Evolutionary conservation across 2,888 invertebrate genomes (phyloP).

Genomic region (Neria commutata): DNA sequence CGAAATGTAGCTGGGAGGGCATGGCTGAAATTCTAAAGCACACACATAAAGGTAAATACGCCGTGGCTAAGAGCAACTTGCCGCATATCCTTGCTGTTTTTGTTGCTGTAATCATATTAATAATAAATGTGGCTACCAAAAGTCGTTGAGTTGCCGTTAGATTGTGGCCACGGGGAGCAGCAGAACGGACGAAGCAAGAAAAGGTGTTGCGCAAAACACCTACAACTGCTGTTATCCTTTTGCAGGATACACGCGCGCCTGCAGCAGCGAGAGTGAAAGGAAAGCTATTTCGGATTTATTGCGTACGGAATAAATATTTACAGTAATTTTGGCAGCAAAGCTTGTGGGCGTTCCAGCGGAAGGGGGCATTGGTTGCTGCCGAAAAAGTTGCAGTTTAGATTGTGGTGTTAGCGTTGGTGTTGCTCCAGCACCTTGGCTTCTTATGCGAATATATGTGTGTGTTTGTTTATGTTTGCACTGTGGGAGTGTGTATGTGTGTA

Average conservation of each 20-base stretch:
- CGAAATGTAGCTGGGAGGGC: too few relatives aligned
- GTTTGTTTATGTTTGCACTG: background rate
- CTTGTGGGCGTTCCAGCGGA: background rate
- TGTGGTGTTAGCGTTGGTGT: background rate
- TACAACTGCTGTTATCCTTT: slow-evolving; percentile 1
- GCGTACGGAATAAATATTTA: slow-evolving; percentile 2
- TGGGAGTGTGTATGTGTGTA: too few relatives aligned
- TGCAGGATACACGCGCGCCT: background rate
- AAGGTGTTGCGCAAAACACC: slow-evolving; percentile 11
- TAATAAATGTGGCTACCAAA: slow-evolving; percentile 20
- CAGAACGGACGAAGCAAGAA: background rate
- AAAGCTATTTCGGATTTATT: slow-evolving; percentile 5
- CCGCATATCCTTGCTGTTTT: slow-evolving; percentile 12
- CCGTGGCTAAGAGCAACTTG: too few relatives aligned
- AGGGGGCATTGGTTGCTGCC: background rate
- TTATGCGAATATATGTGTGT: background rate
- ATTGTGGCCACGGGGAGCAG: background rate
- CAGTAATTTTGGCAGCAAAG: slow-evolving; percentile 2
- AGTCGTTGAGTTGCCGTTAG: too few relatives aligned
- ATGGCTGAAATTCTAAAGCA: too few relatives aligned
- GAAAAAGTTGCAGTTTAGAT: background rate
- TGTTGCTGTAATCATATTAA: slow-evolving; percentile 34
- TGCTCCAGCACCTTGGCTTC: background rate
- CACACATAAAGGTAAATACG: too few relatives aligned
- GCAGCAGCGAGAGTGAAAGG: background rate